Base-by-base conservation (phyloP, 2,113 vertebrate species). In the Menura novaehollandiae region DNA sequence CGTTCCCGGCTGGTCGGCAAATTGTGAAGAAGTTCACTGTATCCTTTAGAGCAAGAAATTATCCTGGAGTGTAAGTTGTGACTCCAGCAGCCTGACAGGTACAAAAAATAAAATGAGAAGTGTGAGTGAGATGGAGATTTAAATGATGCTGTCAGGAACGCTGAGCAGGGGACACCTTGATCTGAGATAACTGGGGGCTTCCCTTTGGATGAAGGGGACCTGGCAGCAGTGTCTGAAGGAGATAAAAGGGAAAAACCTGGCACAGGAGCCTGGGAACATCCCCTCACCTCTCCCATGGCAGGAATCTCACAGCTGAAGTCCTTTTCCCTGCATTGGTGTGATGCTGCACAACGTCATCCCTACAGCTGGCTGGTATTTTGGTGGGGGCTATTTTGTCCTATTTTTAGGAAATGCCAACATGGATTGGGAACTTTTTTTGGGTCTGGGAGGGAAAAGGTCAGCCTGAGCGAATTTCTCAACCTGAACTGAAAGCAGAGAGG, bases 361-460 rank as follows among this genome's bases (percentile, higher is more conserved):
- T 51, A 17, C 83, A 89, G 79, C 91, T 89, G 80, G n/a, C 7
- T 64, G 80, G 59, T 79, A 37, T 85, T 75, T 78, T 56, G 1
- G 13, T n/a, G 39, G 74, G 83, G 44, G 43, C 6, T 55, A 4
- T 80, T 86, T 92, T 66, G 41, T 69, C 79, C 82, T 86, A 22
- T 51, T 91, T 94, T 93, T 91, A 91, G 92, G 80, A 93, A 93
- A 91, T 77, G 64, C 52, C 85, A 88, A 1, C 15, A n/a, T 11
- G 67, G 63, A 73, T 39, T 69, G 37, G 88, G 75, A 63, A 73
- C 26, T 49, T 69, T 49, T 55, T 75, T 69, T 63, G 44, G 92
- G 33, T 53, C 67, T 85, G n/a, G 51, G 63, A 88, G 59, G 75
- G 28, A 94, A 91, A 96, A 97, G 75, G 82, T 95, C 92, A 93